Evolutionary conservation across 2,113 vertebrate species (phyloP).

Genomic region (Nycticebus coucang): DNA sequence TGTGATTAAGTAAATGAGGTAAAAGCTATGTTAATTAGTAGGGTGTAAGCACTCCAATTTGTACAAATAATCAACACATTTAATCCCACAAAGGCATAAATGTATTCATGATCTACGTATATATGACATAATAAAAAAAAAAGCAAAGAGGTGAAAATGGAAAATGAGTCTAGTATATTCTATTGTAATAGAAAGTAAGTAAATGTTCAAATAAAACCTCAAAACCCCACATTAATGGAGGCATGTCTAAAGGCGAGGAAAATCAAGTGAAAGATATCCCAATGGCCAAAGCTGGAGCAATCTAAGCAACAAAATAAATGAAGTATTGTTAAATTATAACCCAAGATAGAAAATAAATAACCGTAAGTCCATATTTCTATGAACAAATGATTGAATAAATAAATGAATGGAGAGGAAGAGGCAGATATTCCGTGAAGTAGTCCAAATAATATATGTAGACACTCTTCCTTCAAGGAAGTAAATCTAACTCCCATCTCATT

Average conservation of each 20-base stretch:
- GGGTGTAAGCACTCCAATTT: no score
- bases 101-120: no score
- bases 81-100: no score
- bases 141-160: conserved; percentile 28
- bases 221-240: background rate
- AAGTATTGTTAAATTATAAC: background rate
- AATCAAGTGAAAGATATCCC: background rate
- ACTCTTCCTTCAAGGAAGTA: background rate
- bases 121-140: background rate
- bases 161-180: background rate
- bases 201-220: background rate
- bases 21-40: no score
- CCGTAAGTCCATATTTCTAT: background rate
- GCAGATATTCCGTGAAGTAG: background rate
- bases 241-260: background rate
- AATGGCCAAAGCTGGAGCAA: background rate
- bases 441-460: background rate
- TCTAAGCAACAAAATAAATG: background rate
- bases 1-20: no score
- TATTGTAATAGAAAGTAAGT: background rate
- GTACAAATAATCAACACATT: no score
- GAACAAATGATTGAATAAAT: background rate
- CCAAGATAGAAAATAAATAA: conserved; percentile 21
- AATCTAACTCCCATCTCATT: background rate
- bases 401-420: background rate